A percentile compares a stretch with the other conserved stretches of the same genome.
These are phyloP conservation scores for Lepidurus arcticus DNA, from an alignment of 1,140 invertebrate genomes.

Conservation along the genomic window DNA sequence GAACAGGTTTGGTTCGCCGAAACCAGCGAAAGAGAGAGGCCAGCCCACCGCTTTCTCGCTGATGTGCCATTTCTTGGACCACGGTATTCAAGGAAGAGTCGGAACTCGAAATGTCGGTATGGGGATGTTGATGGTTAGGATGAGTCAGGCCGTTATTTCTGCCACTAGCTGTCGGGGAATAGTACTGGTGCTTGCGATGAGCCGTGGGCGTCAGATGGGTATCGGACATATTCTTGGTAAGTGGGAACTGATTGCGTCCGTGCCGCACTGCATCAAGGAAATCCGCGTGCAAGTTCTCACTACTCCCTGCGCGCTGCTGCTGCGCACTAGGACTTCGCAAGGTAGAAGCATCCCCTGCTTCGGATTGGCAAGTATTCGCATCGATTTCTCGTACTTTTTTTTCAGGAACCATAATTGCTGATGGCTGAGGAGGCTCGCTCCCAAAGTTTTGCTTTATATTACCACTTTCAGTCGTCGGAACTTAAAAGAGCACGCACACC, in stretches of 20 bases:
- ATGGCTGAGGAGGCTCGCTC: too few species aligned
- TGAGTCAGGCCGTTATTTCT: constrained; percentile 13
- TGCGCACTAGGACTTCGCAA: not conserved
- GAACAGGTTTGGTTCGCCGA: not conserved
- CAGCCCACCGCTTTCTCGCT: not conserved
- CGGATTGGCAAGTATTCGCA: not conserved
- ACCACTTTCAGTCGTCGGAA: too few species aligned
- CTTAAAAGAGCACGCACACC: too few species aligned
- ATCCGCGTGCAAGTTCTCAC: constrained; percentile 25
- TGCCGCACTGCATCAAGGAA: constrained; percentile 28
- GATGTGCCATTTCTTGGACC: not conserved
- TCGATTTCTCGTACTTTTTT: not conserved
- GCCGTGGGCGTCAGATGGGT: not conserved
- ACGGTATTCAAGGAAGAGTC: not conserved
- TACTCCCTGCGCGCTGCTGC: not conserved
- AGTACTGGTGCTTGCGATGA: constrained; percentile 1
- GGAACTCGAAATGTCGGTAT: constrained; percentile 6
- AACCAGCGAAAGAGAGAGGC: not conserved
- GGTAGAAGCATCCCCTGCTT: too few species aligned
- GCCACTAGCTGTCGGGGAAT: not conserved
- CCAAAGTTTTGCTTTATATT: too few species aligned
- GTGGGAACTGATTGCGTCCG: constrained; percentile 27
- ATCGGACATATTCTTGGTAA: constrained; percentile 18
- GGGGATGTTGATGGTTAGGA: not conserved
- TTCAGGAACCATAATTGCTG: constrained; percentile 15